Evolutionary conservation across 2,113 vertebrate genomes (phyloP), one percentile per base, ranked within the genome.

Genomic region (Colossoma macropomum): DNA sequence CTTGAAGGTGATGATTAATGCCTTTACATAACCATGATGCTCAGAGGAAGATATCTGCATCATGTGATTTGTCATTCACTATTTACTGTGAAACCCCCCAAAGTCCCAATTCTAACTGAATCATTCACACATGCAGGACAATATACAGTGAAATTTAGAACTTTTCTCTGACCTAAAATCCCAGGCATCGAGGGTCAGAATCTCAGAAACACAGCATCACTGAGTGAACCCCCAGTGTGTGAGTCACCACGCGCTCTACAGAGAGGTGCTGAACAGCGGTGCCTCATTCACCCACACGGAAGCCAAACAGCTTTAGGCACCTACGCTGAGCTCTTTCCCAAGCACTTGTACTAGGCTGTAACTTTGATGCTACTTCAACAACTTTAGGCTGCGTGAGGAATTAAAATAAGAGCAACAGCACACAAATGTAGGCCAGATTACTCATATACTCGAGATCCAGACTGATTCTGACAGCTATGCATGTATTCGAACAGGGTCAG

Each of bases 271-370:
- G 76, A 78, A 68, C 76, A 78, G 41, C 32, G 48, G 38, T 45
- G 63, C 77, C 63, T 79, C 45, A 27, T 68, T 68, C 77, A 54
- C 77, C 77, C 77, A 79, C 77, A 41, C 69, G 45, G 17, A 71
- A 72, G n/a, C 54, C 52, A 30, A 62, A 71, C 78, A 60, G 63
- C 63, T 69, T 68, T 38, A 54, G 66, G 63, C 48, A 68, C 63
- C 77, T 68, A 68, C 28, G 19, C 28, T 68, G 4, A 68, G 65
- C 30, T 32, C 65, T 34, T 68, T 8, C 32, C 32, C 63, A 63
- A 19, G 30, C 65, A 32, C 16, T 68, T 34, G 63, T 65, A 8
- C 32, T 25, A 4, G 56, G 30, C 17, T 68, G 65, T 21, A 54
- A 68, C 65, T 68, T 68, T 34, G 28, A 68, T 38, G 65, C 32